phyloP scores from a whole-genome alignment of 2,797 vertebrate species.

The Graptemys geographica region DNA sequence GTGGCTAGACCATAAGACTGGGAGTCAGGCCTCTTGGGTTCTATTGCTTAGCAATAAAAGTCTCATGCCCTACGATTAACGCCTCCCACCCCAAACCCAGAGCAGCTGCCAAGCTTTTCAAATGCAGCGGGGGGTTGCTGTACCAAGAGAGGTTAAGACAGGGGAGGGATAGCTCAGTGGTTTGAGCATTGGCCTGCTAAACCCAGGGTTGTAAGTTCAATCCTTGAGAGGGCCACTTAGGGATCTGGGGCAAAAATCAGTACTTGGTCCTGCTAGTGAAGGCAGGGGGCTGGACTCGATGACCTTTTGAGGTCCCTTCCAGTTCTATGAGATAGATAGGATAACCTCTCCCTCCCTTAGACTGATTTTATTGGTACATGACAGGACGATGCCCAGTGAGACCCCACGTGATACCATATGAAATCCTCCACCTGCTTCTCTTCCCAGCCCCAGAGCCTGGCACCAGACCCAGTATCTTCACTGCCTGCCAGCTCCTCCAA shows the following conservation, averaged over 20 bases:
- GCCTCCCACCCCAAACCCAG: not conserved
- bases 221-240: too few species aligned
- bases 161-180: too few species aligned
- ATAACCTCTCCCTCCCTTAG: not conserved
- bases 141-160: not conserved
- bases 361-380: not conserved
- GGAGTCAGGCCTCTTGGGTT: not conserved
- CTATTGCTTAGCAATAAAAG: not conserved
- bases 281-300: too few species aligned
- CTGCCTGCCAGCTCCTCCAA: constrained; percentile 10
- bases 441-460: constrained; percentile 32
- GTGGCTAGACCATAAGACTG: not conserved
- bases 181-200: too few species aligned
- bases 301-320: too few species aligned
- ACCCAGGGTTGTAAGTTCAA: too few species aligned
- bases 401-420: constrained; percentile 13
- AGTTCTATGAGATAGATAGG: too few species aligned
- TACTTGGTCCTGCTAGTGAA: too few species aligned
- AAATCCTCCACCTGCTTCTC: constrained; percentile 66
- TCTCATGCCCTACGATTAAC: constrained; percentile 1
- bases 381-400: constrained; percentile 32
- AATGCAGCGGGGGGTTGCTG: rapidly evolving
- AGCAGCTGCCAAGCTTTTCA: not conserved
- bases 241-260: too few species aligned
- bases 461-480: constrained; percentile 47